Conservation (phyloP, 2,113 vertebrate species). For the Alexandromys fortis region DNA sequence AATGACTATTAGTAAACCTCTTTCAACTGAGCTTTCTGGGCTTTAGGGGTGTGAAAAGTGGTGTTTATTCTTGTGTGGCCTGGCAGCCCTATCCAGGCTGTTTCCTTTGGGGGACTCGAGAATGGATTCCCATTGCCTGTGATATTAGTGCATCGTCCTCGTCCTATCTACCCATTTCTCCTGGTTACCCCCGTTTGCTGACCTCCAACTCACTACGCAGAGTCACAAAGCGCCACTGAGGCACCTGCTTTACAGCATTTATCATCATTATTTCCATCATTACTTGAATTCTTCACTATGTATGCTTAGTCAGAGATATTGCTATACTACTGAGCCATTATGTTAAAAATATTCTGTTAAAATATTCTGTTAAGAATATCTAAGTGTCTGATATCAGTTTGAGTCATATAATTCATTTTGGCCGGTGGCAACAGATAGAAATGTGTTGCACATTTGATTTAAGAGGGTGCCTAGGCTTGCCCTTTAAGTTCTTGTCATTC, state of each 20-base stretch:
- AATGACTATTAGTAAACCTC: neutral
- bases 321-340: neutral
- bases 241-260: neutral
- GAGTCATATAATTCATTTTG: neutral
- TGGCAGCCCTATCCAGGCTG: neutral
- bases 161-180: neutral
- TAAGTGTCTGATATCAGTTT: neutral
- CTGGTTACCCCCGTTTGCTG: neutral
- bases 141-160: neutral
- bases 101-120: fast-evolving
- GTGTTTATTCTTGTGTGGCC: neutral
- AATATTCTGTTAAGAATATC: neutral
- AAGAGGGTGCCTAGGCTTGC: neutral
- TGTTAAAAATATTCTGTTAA: neutral
- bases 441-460: neutral
- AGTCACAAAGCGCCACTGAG: neutral
- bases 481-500: neutral
- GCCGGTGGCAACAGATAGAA: neutral
- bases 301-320: neutral
- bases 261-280: neutral
- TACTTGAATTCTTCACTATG: neutral
- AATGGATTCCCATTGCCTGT: neutral
- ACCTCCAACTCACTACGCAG: neutral
- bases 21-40: neutral
- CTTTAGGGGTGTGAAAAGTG: no score